Percentiles rank a stretch among this genome's conserved stretches.
These are phyloP conservation scores for Anisognathus igniventris DNA, from an alignment of 2,797 vertebrate genomes.

Conservation along the genomic window DNA sequence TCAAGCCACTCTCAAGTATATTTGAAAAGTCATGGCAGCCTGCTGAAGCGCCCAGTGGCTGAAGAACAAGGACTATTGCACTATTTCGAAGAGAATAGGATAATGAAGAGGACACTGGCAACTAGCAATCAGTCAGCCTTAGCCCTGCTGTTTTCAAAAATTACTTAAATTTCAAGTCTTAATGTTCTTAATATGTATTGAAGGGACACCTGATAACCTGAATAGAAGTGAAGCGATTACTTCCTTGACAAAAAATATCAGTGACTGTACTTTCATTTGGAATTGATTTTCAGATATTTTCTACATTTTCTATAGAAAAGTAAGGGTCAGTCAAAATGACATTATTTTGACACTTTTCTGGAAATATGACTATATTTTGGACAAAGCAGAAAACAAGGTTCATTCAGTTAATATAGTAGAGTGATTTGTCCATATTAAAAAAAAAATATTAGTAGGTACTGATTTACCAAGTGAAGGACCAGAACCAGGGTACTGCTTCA, in stretches of 20 bases:
- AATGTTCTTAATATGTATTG: background rate
- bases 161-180: background rate
- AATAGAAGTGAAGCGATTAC: background rate
- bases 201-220: background rate
- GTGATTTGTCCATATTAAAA: background rate
- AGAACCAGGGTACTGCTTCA: background rate
- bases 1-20: background rate
- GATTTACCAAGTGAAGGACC: background rate
- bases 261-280: background rate
- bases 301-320: background rate
- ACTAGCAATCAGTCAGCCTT: background rate
- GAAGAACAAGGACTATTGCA: background rate
- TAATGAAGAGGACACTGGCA: background rate
- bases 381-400: background rate
- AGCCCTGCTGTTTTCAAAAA: background rate
- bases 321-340: background rate
- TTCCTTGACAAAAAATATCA: background rate
- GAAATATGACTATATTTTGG: background rate
- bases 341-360: background rate
- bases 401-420: background rate
- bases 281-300: background rate
- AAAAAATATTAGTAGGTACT: background rate
- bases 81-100: background rate
- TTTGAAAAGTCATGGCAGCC: background rate
- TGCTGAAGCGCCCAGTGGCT: background rate